phyloP scores from a whole-genome alignment of 1,140 invertebrate genomes.

The Eupristina koningsbergeri region DNA sequence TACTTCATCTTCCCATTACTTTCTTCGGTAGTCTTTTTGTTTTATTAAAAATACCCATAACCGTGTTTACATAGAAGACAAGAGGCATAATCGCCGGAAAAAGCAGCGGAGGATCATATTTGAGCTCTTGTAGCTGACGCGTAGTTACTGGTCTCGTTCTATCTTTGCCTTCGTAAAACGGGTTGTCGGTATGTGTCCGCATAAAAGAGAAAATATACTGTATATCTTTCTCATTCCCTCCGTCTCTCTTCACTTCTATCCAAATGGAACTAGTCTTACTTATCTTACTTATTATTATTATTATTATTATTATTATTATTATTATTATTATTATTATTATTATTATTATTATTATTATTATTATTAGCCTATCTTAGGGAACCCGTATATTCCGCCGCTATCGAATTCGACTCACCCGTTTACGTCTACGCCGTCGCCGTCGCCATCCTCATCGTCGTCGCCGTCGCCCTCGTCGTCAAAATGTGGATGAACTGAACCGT shows the following conservation, averaged over 20 bases:
- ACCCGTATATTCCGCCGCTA: not conserved
- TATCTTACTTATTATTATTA: no score
- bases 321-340: no score
- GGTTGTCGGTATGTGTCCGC: not conserved
- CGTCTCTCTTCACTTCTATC: not conserved
- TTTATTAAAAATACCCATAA: not conserved
- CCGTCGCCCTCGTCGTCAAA: not conserved
- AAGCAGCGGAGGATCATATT: not conserved
- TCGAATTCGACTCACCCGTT: no score
- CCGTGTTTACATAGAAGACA: not conserved
- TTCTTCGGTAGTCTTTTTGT: not conserved
- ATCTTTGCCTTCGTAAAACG: conserved; percentile 5
- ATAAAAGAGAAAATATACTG: not conserved
- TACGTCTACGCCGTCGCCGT: no score
- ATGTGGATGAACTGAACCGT: not conserved
- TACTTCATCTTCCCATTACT: no score
- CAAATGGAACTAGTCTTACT: conserved; percentile 3
- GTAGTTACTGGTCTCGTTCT: not conserved
- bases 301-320: no score
- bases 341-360: no score
- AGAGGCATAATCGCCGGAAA: not conserved
- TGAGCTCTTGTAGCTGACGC: not conserved
- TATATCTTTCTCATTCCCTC: no score
- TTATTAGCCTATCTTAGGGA: no score
- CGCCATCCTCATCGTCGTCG: not conserved